phyloP scores from a whole-genome alignment of 2,113 vertebrate species.

The Turdus rufiventris region DNA sequence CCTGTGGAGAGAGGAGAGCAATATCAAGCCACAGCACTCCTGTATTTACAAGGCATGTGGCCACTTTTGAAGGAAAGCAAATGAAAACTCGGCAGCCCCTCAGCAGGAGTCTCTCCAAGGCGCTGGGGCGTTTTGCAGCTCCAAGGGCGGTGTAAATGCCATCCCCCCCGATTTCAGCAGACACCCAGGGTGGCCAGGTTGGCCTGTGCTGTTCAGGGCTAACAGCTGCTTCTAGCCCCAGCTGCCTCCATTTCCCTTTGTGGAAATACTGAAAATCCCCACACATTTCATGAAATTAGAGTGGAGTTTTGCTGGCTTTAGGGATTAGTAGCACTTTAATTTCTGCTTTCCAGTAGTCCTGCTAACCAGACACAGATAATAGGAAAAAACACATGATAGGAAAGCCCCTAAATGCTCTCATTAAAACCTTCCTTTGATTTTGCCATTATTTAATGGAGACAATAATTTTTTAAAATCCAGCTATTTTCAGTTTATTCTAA shows the following conservation, averaged over 20 bases:
- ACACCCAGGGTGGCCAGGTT: fast-evolving
- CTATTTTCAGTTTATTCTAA: conserved; percentile 37
- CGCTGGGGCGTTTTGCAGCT: neutral
- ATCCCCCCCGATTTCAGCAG: fast-evolving
- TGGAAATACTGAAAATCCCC: neutral
- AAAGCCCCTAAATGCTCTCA: neutral
- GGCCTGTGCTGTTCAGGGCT: fast-evolving
- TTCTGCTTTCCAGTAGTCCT: neutral
- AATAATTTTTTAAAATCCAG: neutral
- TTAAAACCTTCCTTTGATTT: neutral
- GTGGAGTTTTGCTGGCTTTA: neutral
- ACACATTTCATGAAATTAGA: neutral
- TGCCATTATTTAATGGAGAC: neutral
- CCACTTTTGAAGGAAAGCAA: neutral
- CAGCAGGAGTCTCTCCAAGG: neutral
- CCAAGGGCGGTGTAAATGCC: neutral
- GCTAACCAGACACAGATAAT: neutral
- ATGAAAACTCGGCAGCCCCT: neutral
- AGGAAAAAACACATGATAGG: neutral
- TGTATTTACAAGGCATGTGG: neutral
- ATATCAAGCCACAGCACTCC: fast-evolving
- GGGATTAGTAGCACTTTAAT: neutral
- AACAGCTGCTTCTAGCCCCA: neutral
- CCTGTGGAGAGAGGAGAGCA: neutral
- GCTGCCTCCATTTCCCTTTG: neutral